Evolutionary conservation across 1,140 invertebrate genomes (phyloP), one percentile per base, ranked within the genome.

Genomic region (Sarcophaga peregrina): DNA sequence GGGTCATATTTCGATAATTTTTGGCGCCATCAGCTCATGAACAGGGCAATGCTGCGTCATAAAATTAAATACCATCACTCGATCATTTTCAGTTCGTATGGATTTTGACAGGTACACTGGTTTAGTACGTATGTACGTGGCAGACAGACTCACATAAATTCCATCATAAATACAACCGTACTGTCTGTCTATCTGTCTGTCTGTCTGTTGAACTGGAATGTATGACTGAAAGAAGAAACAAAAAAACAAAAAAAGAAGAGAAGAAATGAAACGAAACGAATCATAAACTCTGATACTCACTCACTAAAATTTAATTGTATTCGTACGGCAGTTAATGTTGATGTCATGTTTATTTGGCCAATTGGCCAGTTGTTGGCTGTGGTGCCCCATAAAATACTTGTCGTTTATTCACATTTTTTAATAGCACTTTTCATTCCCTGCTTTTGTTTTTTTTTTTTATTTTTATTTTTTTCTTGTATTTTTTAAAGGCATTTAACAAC

Each of bases 1-100:
- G 75, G 75, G 75, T 78, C 75, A 78, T 78, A 78, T 78, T 78
- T 78, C 75, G 75, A 78, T 78, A 78, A 78, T 78, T 78, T 78
- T 78, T 78, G 75, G 75, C 75, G 75, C 75, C 75, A 78, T 78
- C 75, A 78, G 75, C 75, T 17, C 75, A 78, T 78, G 75, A 78
- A 78, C 47, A 15, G 75, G 75, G 75, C 75, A 47, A 78, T 78
- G 47, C 75, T 50, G 25, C 75, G 75, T 78, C 75, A 78, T 78
- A 78, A 78, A 78, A 78, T 52, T 78, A 78, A 78, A 78, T 78
- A 78, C 75, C 75, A 78, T 78, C 75, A 78, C 75, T 78, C 75
- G 75, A 78, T 78, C 75, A 78, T 78, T 78, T 50, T 78, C 75
- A 78, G 11, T 10, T 78, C 8, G 50, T n/a, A 78, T 78, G 75